These are phyloP conservation scores for Scrobipalpa costella DNA, from an alignment of 2,888 invertebrate genomes.

Conservation along the genomic window DNA sequence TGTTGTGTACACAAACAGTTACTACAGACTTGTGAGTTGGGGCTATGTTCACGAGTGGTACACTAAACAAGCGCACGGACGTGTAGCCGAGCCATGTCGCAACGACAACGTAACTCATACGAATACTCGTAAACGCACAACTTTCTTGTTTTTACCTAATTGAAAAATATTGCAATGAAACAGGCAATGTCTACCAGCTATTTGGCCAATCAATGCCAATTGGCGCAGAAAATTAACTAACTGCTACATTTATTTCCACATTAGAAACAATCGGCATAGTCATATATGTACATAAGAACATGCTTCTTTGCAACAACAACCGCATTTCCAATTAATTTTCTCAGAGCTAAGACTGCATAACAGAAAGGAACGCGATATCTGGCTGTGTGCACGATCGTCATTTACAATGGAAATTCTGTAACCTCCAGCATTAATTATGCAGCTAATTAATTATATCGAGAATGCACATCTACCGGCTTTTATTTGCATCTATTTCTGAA, in stretches of 20 bases:
- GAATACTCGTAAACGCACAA: slow-evolving; percentile 22
- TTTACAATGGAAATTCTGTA: neutral
- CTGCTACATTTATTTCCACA: no score
- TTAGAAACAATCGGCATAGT: no score
- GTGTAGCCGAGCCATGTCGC: slow-evolving; percentile 30
- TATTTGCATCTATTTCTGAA: no score
- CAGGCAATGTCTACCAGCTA: neutral
- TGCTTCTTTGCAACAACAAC: no score
- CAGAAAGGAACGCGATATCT: neutral
- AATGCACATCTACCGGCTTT: neutral
- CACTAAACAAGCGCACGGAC: slow-evolving; percentile 9
- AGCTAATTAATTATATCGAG: neutral
- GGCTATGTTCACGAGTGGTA: slow-evolving; percentile 14
- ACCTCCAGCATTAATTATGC: neutral
- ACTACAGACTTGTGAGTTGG: slow-evolving; percentile 26
- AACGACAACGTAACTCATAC: slow-evolving; percentile 23
- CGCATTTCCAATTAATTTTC: neutral
- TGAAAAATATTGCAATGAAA: slow-evolving; percentile 29
- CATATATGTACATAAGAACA: no score
- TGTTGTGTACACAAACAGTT: slow-evolving; percentile 30
- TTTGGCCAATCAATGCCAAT: neutral
- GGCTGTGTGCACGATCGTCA: neutral
- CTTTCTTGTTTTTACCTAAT: slow-evolving; percentile 21
- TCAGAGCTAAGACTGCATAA: neutral
- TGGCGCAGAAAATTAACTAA: neutral